Conservation (phyloP, 1,140 invertebrate species). For the Sminthurinus signatus region DNA sequence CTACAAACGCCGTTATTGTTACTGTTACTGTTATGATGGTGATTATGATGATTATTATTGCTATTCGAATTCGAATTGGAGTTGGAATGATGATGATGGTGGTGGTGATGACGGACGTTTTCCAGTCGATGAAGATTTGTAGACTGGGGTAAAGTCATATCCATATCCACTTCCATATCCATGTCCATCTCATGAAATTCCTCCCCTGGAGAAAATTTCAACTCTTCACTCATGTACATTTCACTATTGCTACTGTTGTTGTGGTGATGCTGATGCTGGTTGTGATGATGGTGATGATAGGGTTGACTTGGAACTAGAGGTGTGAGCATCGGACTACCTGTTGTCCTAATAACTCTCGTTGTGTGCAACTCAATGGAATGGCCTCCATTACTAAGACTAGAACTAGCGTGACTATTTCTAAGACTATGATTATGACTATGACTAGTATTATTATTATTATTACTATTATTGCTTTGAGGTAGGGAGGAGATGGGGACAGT, state of each 20-base stretch:
- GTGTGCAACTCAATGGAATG: neutral
- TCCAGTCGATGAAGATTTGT: neutral
- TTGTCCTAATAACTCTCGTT: slow-evolving; percentile 12
- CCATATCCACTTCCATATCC: neutral
- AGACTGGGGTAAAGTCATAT: neutral
- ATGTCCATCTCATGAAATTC: too few relatives aligned
- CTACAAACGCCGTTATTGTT: slow-evolving; percentile 16
- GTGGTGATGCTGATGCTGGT: slow-evolving; percentile 1
- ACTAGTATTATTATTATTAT: too few relatives aligned
- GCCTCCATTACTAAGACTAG: too few relatives aligned
- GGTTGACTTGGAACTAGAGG: slow-evolving; percentile 26
- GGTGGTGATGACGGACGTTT: slow-evolving; percentile 16
- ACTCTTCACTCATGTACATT: too few relatives aligned
- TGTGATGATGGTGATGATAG: slow-evolving; percentile 14
- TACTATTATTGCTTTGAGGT: neutral
- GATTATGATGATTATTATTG: slow-evolving; percentile 10
- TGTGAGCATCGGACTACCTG: slow-evolving; percentile 16
- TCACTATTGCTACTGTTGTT: neutral
- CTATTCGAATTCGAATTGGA: slow-evolving; percentile 13
- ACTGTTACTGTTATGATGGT: neutral
- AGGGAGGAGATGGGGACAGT: slow-evolving; percentile 5
- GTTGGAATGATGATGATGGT: slow-evolving; percentile 14
- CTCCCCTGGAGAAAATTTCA: too few relatives aligned
- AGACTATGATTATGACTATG: too few relatives aligned
- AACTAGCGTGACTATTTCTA: neutral